These are phyloP conservation scores for Phoenicopterus ruber DNA, from an alignment of 2,113 vertebrate species.

Conservation along the genomic window DNA sequence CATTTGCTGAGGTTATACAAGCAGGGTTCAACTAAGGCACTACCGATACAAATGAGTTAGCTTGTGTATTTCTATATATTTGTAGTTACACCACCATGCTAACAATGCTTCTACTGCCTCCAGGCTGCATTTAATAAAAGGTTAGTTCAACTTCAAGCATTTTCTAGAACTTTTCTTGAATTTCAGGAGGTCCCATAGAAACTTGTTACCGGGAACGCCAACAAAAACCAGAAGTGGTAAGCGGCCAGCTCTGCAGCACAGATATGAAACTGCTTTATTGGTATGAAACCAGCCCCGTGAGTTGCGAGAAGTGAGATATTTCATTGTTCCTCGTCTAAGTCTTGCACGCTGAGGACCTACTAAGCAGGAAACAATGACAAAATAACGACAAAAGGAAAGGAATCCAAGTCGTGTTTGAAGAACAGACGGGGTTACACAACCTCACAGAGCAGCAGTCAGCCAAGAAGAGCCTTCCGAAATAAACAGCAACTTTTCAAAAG, in stretches of 20 bases:
- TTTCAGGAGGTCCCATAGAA: neutral
- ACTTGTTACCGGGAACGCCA: neutral
- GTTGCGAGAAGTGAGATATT: neutral
- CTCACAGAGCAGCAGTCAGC: neutral
- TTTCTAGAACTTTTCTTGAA: neutral
- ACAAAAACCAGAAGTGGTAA: neutral
- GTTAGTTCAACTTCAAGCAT: neutral
- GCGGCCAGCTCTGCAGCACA: neutral
- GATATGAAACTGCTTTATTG: neutral
- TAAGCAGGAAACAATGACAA: neutral
- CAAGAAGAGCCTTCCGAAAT: neutral
- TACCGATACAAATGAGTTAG: neutral
- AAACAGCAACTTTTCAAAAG: neutral
- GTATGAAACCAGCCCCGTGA: neutral
- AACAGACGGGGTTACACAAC: neutral
- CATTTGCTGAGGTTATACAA: neutral
- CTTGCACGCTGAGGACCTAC: neutral
- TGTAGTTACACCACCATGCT: neutral
- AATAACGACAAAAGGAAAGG: neutral
- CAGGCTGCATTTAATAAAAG: neutral
- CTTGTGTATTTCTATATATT: neutral
- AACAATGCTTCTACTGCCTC: neutral
- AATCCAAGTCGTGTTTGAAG: neutral
- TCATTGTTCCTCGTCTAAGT: neutral
- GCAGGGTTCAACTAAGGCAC: neutral